Conservation (phyloP, 2,888 invertebrate species). For the Sepiola atlantica region DNA sequence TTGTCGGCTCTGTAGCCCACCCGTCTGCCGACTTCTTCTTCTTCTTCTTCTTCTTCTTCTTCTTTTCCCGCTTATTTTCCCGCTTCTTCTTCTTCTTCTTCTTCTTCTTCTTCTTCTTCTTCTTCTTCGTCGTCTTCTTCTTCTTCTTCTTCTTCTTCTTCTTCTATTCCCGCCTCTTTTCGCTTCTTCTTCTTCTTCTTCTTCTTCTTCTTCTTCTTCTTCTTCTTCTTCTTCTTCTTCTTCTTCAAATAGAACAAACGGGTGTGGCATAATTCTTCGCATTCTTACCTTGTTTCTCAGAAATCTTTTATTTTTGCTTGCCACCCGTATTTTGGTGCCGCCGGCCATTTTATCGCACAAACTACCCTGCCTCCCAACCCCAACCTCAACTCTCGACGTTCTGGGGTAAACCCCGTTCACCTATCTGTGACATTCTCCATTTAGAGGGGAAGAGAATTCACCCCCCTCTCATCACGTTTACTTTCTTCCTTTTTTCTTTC, state of each 20-base stretch:
- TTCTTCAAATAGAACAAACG: background rate
- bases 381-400: background rate
- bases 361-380: background rate
- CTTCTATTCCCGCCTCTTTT: no score
- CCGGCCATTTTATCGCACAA: background rate
- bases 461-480: no score
- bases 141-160: background rate
- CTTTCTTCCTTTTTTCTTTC: background rate
- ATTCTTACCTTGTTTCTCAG: slow-evolving; percentile 32
- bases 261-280: background rate
- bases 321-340: background rate
- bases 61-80: background rate
- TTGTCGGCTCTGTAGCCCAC: no score
- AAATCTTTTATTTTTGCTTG: background rate
- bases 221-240: background rate
- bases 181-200: background rate
- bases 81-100: background rate
- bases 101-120: no score
- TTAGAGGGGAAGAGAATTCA: background rate
- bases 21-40: no score
- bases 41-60: background rate
- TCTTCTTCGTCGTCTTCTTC: no score
- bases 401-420: background rate
- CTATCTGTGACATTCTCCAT: slow-evolving; percentile 32
- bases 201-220: background rate